Conservation (phyloP, 2,113 vertebrate genomes). For the Cervus canadensis region DNA sequence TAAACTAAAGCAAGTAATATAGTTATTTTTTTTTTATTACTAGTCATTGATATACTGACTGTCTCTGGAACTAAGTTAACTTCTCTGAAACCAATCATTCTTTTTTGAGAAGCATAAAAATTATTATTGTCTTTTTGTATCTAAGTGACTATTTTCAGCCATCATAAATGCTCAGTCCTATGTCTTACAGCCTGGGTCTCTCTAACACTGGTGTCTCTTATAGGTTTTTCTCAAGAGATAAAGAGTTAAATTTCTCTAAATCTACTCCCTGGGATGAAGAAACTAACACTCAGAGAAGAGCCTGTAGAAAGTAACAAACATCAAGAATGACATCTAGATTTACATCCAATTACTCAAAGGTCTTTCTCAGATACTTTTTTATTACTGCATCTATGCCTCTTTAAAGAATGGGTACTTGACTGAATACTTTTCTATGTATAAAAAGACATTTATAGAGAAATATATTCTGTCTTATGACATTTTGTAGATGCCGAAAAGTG, state of each 20-base stretch:
- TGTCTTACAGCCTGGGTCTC: neutral
- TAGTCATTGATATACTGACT: neutral
- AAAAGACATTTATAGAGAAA: neutral
- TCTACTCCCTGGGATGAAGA: too few species aligned
- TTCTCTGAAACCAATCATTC: neutral
- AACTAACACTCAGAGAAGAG: too few species aligned
- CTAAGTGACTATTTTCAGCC: neutral
- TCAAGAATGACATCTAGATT: too few species aligned
- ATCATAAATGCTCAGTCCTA: neutral
- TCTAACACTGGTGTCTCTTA: too few species aligned
- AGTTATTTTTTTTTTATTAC: neutral
- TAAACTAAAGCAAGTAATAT: too few species aligned
- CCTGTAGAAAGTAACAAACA: too few species aligned
- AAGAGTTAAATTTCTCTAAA: too few species aligned
- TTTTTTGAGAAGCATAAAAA: neutral
- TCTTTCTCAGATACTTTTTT: neutral
- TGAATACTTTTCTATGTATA: neutral
- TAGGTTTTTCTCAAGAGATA: too few species aligned
- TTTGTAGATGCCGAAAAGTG: neutral
- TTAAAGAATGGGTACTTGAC: too few species aligned
- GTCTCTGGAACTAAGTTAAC: neutral
- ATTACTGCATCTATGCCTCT: too few species aligned
- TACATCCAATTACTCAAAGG: too few species aligned
- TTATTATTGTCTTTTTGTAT: neutral
- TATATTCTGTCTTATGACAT: neutral